Percentiles rank a stretch among this genome's conserved stretches.
phyloP scores from a whole-genome alignment of 1,140 invertebrate species.

The Polypedilum pembai region DNA sequence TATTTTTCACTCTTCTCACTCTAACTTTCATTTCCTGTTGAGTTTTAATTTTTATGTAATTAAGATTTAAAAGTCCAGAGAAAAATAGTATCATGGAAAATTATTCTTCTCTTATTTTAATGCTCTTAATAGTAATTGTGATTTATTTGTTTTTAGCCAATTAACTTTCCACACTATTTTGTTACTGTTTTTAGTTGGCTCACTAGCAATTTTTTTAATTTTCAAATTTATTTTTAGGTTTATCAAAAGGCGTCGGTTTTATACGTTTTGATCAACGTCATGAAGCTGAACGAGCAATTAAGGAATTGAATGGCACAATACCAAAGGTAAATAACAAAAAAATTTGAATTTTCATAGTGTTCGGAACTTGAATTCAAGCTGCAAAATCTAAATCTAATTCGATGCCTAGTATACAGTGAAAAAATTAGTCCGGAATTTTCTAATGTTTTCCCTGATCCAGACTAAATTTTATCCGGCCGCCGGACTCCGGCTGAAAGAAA shows the following conservation, averaged over 20 bases:
- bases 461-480: too few species aligned
- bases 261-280: slow-evolving; percentile 96
- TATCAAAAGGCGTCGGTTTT: slow-evolving; percentile 99
- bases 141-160: neutral
- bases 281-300: slow-evolving; percentile 95
- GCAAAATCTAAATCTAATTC: too few species aligned
- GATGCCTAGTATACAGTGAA: too few species aligned
- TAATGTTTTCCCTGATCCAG: too few species aligned
- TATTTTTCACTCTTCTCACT: too few species aligned
- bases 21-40: neutral
- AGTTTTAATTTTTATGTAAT: neutral
- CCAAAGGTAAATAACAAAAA: slow-evolving; percentile 52
- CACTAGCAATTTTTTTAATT: neutral
- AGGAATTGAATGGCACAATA: slow-evolving; percentile 95
- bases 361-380: too few species aligned
- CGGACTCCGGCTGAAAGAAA: too few species aligned
- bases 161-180: neutral
- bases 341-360: too few species aligned
- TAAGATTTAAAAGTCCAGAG: neutral
- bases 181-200: neutral
- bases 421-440: too few species aligned
- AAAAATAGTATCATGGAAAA: slow-evolving; percentile 19
- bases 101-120: neutral
- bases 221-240: slow-evolving; percentile 56
- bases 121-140: neutral